Evolutionary conservation across 2,888 invertebrate species (phyloP), one percentile per base, ranked within the genome.

Genomic region (Itoplectis maculator): DNA sequence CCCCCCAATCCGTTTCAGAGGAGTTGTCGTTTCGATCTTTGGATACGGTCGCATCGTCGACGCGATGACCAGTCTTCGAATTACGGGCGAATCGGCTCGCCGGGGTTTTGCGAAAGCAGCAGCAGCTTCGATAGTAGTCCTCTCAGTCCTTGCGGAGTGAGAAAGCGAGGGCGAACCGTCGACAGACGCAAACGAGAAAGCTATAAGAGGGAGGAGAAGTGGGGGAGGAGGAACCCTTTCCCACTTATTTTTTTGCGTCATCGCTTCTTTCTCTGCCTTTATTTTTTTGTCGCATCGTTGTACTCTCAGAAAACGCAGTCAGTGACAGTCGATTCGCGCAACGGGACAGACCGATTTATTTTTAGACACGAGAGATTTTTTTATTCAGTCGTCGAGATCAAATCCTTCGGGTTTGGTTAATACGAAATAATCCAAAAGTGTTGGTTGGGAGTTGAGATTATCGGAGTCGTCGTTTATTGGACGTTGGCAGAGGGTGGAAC

Each of bases 1-100:
- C 15, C 61, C 76, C 66, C 77, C 80, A 80, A 66, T 65, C 74
- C 66, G 49, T 69, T 63, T 42, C 74, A 13, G 35, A 35, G 65
- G 63, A 54, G 63, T n/a, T n/a, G n/a, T 29, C 29, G 29, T 69
- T 90, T 89, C 89, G 88, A 90, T 91, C 90, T 90, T 91, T 90
- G 91, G 89, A 90, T 90, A 91, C 88, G 86, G 87, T 85, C 83
- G 89, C 86, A 86, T 87, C 89, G 88, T 85, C 87, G 86, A 86
- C 83, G 85, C 87, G 88, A 90, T 90, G 89, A 89, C 89, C 91
- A 91, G 91, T 91, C 90, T 87, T 90, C 88, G 89, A 89, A 91
- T 90, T 89, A 91, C 90, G 85, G 86, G 87, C 90, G 90, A 88
- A 90, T 88, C 87, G 86, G 87, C 84, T 86, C 76, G 86, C 56